Percentiles rank a stretch among this genome's conserved stretches.
Evolutionary conservation across 2,888 invertebrate species (phyloP).

Genomic region (Drosophila algonquin): DNA sequence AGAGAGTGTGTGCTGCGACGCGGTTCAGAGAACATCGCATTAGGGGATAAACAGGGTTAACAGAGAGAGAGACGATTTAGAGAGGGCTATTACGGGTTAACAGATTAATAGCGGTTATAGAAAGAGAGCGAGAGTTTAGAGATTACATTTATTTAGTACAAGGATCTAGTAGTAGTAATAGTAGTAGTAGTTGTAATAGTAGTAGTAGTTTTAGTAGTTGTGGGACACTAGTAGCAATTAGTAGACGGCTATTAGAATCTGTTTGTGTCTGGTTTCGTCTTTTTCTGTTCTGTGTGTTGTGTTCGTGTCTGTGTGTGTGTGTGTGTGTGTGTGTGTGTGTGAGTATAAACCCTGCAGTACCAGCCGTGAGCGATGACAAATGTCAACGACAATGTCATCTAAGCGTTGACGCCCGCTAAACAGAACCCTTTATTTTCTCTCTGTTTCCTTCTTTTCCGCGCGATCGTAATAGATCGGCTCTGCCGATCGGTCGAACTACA

Average conservation of each 20-base stretch:
- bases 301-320: conserved; percentile 19
- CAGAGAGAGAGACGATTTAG: not conserved
- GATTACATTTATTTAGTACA: conserved; percentile 33
- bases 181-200: not conserved
- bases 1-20: not conserved
- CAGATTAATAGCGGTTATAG: not conserved
- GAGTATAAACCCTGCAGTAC: no score
- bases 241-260: conserved; percentile 33
- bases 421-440: no score
- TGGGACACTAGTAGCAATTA: conserved; percentile 36
- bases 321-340: conserved; percentile 3
- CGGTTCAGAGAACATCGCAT: not conserved
- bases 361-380: no score
- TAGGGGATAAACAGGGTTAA: not conserved
- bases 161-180: conserved; percentile 26
- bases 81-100: not conserved
- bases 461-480: no score
- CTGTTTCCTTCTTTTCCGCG: no score
- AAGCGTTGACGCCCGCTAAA: no score
- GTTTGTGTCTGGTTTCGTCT: conserved; percentile 20
- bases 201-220: not conserved
- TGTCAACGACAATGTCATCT: no score
- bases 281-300: conserved; percentile 12
- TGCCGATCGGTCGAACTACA: no score
- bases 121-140: conserved; percentile 33